phyloP scores from a whole-genome alignment of 2,797 vertebrate genomes.

The Enteromius viviparus region DNA sequence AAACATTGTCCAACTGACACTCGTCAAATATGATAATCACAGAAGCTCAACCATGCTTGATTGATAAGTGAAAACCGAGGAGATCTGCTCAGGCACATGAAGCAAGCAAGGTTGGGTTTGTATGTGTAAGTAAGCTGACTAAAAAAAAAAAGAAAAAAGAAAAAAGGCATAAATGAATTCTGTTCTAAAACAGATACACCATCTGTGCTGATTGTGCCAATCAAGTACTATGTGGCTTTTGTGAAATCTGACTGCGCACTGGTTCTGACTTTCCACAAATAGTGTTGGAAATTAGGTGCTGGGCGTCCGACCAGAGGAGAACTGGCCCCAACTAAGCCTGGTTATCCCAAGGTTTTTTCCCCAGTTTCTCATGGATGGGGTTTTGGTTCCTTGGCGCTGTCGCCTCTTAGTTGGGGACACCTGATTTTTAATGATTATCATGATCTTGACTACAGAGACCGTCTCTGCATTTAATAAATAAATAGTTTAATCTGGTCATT shows the following conservation, averaged over 20 bases:
- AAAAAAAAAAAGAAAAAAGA: neutral
- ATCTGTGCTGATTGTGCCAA: neutral
- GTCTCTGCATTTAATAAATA: too few species aligned
- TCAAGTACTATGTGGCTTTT: neutral
- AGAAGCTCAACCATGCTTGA: neutral
- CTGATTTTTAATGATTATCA: too few species aligned
- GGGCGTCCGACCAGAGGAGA: too few species aligned
- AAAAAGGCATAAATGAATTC: too few species aligned
- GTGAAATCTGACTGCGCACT: neutral
- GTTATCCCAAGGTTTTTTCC: too few species aligned
- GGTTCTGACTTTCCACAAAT: neutral
- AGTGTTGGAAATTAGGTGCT: neutral
- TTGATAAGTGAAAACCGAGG: neutral
- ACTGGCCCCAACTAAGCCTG: too few species aligned
- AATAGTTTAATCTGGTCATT: too few species aligned
- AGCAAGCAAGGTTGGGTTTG: neutral
- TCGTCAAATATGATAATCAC: neutral
- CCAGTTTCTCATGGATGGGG: too few species aligned
- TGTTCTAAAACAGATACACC: neutral
- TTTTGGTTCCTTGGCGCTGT: too few species aligned
- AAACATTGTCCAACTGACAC: neutral
- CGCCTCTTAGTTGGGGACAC: too few species aligned
- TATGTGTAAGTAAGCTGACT: neutral
- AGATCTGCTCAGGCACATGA: neutral
- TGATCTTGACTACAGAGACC: too few species aligned